Evolutionary conservation across 2,797 vertebrate genomes (phyloP).

Genomic region (Melanotaenia pygmaea): DNA sequence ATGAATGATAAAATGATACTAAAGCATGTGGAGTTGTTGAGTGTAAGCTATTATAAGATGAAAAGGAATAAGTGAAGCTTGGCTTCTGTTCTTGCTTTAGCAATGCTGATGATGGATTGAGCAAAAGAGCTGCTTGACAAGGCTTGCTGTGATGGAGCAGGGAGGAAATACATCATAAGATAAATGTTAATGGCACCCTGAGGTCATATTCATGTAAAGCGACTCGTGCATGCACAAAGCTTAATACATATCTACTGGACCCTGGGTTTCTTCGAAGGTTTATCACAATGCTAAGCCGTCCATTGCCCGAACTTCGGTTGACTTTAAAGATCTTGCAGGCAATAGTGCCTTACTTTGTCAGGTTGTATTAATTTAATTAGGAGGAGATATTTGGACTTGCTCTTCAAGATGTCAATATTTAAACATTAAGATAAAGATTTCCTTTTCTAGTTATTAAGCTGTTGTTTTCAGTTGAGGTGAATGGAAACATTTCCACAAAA

Average conservation of each 20-base stretch:
- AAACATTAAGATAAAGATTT: neutral
- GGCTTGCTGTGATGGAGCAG: constrained; percentile 29
- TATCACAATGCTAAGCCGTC: constrained; percentile 16
- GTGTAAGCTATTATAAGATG: constrained; percentile 48
- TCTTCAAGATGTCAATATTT: neutral
- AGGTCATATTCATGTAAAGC: constrained; percentile 42
- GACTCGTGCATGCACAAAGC: constrained; percentile 31
- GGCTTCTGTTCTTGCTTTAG: constrained; percentile 41
- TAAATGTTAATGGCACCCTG: constrained; percentile 63
- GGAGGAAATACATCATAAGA: constrained; percentile 45
- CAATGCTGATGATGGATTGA: constrained; percentile 50
- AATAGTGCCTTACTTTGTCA: neutral
- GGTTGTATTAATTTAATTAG: neutral
- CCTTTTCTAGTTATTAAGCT: too few relatives aligned
- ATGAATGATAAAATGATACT: constrained; percentile 5
- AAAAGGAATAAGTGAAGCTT: constrained; percentile 47
- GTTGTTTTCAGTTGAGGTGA: too few relatives aligned
- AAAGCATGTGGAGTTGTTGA: constrained; percentile 24
- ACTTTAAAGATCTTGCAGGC: neutral
- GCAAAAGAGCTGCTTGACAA: constrained; percentile 38
- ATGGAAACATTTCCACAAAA: neutral
- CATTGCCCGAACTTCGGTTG: constrained; percentile 21
- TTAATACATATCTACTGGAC: constrained; percentile 23
- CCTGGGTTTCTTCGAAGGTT: constrained; percentile 20
- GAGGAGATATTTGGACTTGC: neutral